Conservation (phyloP, 2,888 invertebrate genomes). For the Brenthis daphne region DNA sequence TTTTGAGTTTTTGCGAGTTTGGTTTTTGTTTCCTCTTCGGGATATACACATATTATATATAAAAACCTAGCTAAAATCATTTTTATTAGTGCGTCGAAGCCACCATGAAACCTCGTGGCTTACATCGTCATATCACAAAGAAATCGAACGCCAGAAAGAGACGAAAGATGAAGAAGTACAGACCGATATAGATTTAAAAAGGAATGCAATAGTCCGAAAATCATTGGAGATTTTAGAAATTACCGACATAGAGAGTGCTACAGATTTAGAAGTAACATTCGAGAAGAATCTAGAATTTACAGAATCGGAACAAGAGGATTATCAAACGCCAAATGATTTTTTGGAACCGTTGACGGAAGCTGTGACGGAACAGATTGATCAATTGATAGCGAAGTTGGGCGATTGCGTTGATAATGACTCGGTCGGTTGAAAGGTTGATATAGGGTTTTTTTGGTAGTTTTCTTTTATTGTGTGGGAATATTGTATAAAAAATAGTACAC, state of each 20-base stretch:
- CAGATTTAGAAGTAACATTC: slow-evolving; percentile 62
- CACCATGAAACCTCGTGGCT: slow-evolving; percentile 46
- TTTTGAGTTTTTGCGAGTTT: too few species aligned
- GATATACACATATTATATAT: not conserved
- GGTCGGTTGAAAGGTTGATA: slow-evolving; percentile 12
- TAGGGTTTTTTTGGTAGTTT: not conserved
- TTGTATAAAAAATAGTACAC: not conserved
- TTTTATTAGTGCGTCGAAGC: slow-evolving; percentile 45
- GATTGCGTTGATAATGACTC: slow-evolving; percentile 53
- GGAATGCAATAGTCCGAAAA: slow-evolving; percentile 54
- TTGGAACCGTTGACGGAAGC: slow-evolving; percentile 67
- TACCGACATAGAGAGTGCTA: slow-evolving; percentile 51
- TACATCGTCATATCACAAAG: slow-evolving; percentile 46
- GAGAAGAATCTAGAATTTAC: slow-evolving; percentile 58
- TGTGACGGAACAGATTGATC: slow-evolving; percentile 69
- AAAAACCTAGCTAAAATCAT: not conserved
- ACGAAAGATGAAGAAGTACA: slow-evolving; percentile 59
- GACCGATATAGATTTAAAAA: slow-evolving; percentile 46
- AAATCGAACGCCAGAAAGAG: slow-evolving; percentile 45
- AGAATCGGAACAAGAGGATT: slow-evolving; percentile 65
- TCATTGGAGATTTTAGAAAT: slow-evolving; percentile 66
- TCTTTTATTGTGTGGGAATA: not conserved
- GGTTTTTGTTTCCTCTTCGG: too few species aligned
- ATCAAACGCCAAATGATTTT: slow-evolving; percentile 66
- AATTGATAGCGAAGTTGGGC: slow-evolving; percentile 66